A percentile compares a stretch with the other conserved stretches of the same genome.
phyloP scores from a whole-genome alignment of 1,140 invertebrate species.

The Tigriopus japonicus region DNA sequence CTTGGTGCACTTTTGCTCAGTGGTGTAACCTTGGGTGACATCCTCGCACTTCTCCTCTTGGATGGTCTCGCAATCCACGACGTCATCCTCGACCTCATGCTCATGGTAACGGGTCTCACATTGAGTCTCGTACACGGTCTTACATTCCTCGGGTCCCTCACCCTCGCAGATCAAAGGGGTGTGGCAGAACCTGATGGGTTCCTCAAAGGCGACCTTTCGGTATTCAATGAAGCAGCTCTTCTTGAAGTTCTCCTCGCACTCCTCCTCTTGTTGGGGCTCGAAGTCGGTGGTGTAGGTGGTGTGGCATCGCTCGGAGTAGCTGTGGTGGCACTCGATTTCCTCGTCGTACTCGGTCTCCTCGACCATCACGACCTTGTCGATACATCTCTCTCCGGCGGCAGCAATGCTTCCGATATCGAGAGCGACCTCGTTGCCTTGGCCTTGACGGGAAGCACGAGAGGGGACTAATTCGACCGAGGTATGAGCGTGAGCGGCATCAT shows the following conservation, averaged over 20 bases:
- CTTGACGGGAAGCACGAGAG: not conserved
- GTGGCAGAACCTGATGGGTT: conserved; percentile 11
- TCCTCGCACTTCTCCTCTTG: conserved; percentile 14
- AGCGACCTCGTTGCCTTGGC: not conserved
- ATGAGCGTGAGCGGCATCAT: not conserved
- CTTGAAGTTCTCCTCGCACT: conserved; percentile 13
- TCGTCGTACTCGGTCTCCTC: conserved; percentile 15
- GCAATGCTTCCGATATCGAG: conserved; percentile 6
- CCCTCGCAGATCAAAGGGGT: conserved; percentile 6
- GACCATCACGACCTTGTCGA: conserved; percentile 13
- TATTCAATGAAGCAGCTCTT: conserved; percentile 13
- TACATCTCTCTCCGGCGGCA: conserved; percentile 6
- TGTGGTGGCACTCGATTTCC: conserved; percentile 8
- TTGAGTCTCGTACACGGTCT: conserved; percentile 13
- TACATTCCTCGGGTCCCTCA: conserved; percentile 10
- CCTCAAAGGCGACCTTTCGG: conserved; percentile 4
- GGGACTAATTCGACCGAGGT: not conserved
- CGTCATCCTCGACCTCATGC: conserved; percentile 14
- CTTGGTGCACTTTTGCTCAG: conserved; percentile 12
- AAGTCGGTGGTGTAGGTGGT: conserved; percentile 11
- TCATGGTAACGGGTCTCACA: conserved; percentile 12
- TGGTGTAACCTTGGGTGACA: conserved; percentile 14
- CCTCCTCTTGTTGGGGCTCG: conserved; percentile 13
- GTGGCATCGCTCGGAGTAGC: conserved; percentile 9
- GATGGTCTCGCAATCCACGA: conserved; percentile 12